These are phyloP conservation scores for Chelmon rostratus DNA, from an alignment of 2,797 vertebrate genomes.

Conservation along the genomic window DNA sequence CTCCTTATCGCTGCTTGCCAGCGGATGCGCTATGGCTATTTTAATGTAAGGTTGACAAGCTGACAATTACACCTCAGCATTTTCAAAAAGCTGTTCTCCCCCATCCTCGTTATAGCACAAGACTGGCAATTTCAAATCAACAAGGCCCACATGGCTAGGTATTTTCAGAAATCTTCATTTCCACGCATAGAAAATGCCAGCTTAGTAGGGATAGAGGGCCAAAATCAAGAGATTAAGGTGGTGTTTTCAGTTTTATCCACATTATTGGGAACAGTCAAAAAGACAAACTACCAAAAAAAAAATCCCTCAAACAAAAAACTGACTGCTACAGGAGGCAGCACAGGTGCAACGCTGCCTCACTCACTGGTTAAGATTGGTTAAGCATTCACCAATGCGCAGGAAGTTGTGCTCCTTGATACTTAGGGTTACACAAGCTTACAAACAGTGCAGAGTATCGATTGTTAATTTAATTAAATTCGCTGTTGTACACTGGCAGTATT, in stretches of 20 bases:
- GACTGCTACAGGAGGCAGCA: background rate
- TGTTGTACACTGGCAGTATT: constrained; percentile 12
- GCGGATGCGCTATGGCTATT: background rate
- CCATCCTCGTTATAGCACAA: constrained; percentile 13
- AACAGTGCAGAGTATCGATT: constrained; percentile 20
- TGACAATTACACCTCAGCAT: constrained; percentile 12
- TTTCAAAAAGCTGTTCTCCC: constrained; percentile 10
- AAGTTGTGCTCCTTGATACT: background rate
- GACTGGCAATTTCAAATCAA: constrained; percentile 25
- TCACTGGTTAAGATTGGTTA: background rate
- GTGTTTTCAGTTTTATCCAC: constrained; percentile 18
- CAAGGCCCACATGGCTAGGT: constrained; percentile 14
- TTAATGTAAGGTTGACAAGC: constrained; percentile 6
- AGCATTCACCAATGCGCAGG: background rate
- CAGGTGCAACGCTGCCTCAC: background rate
- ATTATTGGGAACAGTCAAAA: constrained; percentile 4
- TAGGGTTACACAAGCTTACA: background rate
- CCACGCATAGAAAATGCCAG: constrained; percentile 20
- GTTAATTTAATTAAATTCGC: constrained; percentile 26
- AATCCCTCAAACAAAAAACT: background rate
- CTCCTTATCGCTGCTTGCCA: background rate
- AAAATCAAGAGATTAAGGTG: constrained; percentile 13
- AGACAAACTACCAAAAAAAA: constrained; percentile 7
- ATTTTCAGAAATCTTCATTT: constrained; percentile 39
- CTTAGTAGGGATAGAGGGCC: background rate